phyloP scores from a whole-genome alignment of 2,113 vertebrate genomes.

The Nanorana parkeri region DNA sequence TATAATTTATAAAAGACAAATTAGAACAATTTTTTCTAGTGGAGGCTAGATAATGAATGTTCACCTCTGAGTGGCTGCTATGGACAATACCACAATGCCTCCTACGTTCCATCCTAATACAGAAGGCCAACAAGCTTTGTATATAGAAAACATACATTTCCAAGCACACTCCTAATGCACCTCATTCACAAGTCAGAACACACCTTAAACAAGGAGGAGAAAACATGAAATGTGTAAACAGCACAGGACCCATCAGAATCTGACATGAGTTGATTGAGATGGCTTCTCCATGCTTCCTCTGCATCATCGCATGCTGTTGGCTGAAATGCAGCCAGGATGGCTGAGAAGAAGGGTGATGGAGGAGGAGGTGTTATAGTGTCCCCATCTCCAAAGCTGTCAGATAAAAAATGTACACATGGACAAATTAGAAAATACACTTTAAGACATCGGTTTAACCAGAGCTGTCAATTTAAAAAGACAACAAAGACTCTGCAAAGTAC shows the following conservation, averaged over 20 bases:
- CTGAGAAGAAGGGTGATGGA: constrained; percentile 93
- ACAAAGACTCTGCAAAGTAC: too few relatives aligned
- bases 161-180: neutral
- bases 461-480: too few relatives aligned
- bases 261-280: constrained; percentile 92
- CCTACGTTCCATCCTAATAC: too few relatives aligned
- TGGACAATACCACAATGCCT: too few relatives aligned
- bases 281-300: constrained; percentile 91
- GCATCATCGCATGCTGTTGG: constrained; percentile 83
- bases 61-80: too few relatives aligned
- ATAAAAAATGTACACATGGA: constrained; percentile 27
- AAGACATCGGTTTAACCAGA: too few relatives aligned
- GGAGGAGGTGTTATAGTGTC: constrained; percentile 83
- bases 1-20: too few relatives aligned
- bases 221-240: constrained; percentile 97
- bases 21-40: too few relatives aligned
- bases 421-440: too few relatives aligned
- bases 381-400: constrained; percentile 80
- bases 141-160: too few relatives aligned
- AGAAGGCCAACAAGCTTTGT: too few relatives aligned
- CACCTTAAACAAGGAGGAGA: constrained; percentile 97
- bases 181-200: constrained; percentile 30
- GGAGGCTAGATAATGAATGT: too few relatives aligned
- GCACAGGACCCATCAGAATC: constrained; percentile 95
- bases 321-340: constrained; percentile 95